These are phyloP conservation scores for Marisa cornuarietis DNA, from an alignment of 1,140 invertebrate species.

Conservation along the genomic window DNA sequence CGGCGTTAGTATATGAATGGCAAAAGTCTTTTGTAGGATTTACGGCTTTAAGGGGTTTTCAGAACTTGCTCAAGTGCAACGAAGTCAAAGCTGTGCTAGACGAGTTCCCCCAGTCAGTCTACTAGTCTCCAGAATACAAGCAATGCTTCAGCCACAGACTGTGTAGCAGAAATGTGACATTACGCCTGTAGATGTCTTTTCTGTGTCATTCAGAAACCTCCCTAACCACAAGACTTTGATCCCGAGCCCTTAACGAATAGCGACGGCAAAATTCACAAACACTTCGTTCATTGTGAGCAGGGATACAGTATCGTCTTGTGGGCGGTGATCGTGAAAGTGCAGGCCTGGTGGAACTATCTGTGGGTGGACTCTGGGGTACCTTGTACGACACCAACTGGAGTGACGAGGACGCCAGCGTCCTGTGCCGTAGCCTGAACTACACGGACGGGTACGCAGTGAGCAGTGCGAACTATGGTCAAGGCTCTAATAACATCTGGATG, in stretches of 20 bases:
- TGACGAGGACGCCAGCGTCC: constrained; percentile 46
- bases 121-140: no score
- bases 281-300: not conserved
- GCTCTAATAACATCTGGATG: constrained; percentile 56
- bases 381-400: constrained; percentile 56
- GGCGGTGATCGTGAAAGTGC: not conserved
- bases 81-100: constrained; percentile 42
- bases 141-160: no score
- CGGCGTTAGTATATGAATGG: constrained; percentile 40
- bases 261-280: no score
- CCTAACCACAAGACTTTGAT: no score
- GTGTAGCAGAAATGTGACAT: no score
- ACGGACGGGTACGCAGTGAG: constrained; percentile 45
- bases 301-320: constrained; percentile 28
- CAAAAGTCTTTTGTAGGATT: constrained; percentile 43
- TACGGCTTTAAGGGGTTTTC: constrained; percentile 31
- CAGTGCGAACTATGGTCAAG: constrained; percentile 38
- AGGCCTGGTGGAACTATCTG: constrained; percentile 79
- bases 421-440: constrained; percentile 49
- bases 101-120: constrained; percentile 30
- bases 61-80: constrained; percentile 24
- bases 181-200: no score
- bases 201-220: no score
- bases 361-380: constrained; percentile 57
- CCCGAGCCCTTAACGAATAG: no score